These are phyloP conservation scores for Periparus ater DNA, from an alignment of 2,797 vertebrate genomes.

Conservation along the genomic window DNA sequence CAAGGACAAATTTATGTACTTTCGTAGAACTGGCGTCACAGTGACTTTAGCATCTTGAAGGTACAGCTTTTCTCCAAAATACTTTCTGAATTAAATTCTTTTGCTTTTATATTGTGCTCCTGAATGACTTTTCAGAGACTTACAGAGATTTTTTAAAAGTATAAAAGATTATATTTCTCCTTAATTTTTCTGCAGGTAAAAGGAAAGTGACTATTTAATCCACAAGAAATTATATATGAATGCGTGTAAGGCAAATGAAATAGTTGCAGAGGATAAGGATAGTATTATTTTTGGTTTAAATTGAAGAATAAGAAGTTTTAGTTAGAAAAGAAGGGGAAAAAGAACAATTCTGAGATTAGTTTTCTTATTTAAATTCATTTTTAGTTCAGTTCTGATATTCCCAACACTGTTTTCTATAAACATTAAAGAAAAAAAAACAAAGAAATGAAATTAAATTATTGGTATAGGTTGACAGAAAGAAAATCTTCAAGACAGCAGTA, in stretches of 20 bases:
- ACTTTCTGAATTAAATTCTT: not conserved
- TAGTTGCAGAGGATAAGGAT: not conserved
- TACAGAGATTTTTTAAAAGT: not conserved
- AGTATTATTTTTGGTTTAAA: not conserved
- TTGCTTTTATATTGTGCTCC: not conserved
- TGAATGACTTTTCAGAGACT: not conserved
- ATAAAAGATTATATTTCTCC: not conserved
- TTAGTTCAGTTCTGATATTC: not conserved
- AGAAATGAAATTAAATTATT: not conserved
- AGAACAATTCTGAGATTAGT: not conserved
- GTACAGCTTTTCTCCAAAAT: not conserved
- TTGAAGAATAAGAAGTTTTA: not conserved
- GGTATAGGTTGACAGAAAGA: not conserved
- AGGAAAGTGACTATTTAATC: not conserved
- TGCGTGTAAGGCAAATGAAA: not conserved
- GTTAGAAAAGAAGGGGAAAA: not conserved
- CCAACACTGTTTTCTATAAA: not conserved
- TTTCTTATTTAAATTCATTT: not conserved
- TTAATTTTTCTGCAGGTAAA: not conserved
- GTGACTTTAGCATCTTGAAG: not conserved
- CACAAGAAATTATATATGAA: not conserved
- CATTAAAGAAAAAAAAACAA: not conserved
- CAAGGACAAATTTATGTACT: not conserved
- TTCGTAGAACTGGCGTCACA: not conserved
- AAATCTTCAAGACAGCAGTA: not conserved